Percentiles rank a stretch among this genome's conserved stretches.
Evolutionary conservation across 2,113 vertebrate species (phyloP).

Genomic region (Pseudolaguvia tuberculata): DNA sequence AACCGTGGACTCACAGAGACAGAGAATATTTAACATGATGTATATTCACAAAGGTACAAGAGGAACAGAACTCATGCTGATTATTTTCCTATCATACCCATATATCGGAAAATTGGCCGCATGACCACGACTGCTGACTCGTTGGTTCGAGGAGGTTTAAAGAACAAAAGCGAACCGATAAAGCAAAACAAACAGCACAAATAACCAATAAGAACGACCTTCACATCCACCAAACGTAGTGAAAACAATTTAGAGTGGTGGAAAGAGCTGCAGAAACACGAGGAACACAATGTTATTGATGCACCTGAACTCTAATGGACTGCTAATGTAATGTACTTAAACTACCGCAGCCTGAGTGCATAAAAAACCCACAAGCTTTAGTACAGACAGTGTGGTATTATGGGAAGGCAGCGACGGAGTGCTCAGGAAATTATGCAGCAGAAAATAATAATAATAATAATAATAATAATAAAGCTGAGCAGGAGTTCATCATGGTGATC

Average conservation of each 20-base stretch:
- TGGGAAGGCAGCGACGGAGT: not conserved
- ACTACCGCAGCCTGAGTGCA: not conserved
- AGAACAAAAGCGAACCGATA: not conserved
- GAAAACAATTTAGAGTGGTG: not conserved
- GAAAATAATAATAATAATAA: not conserved
- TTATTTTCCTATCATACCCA: not conserved
- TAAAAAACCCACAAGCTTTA: not conserved
- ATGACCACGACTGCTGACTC: not conserved
- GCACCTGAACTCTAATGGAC: not conserved
- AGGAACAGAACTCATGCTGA: not conserved
- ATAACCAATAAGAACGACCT: not conserved
- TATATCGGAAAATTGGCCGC: no score
- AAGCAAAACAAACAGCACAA: not conserved
- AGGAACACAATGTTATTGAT: not conserved
- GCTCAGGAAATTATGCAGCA: slow-evolving; percentile 11
- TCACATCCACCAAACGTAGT: no score
- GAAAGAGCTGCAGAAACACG: not conserved
- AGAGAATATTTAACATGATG: no score
- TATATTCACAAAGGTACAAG: not conserved
- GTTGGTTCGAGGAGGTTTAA: not conserved
- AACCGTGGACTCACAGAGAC: not conserved
- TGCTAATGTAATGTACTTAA: not conserved
- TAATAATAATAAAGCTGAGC: not conserved
- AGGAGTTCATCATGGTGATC: no score
- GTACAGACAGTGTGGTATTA: not conserved